Conservation (phyloP, 2,113 vertebrate species). For the Rhinolophus ferrumequinum region DNA sequence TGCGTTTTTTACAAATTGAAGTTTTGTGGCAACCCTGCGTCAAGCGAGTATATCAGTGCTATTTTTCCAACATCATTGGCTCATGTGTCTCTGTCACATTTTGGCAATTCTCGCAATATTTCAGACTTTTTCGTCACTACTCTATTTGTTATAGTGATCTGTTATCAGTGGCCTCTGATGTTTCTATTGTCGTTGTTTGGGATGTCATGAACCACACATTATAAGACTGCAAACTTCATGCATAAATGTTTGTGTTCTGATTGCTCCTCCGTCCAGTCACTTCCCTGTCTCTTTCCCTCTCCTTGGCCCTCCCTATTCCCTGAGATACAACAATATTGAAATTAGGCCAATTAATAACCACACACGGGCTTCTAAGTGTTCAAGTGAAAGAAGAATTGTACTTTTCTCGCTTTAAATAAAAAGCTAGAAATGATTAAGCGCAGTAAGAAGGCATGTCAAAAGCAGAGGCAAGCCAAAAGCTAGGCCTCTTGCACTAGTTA, state of each 20-base stretch:
- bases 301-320: neutral
- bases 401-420: neutral
- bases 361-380: neutral
- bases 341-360: too few relatives aligned
- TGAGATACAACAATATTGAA: neutral
- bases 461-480: neutral
- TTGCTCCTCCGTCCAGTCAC: neutral
- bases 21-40: too few relatives aligned
- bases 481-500: neutral
- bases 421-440: neutral
- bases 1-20: neutral
- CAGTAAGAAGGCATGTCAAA: neutral
- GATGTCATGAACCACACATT: neutral
- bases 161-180: neutral
- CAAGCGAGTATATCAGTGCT: neutral
- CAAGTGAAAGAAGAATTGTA: neutral
- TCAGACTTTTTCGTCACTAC: neutral
- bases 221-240: neutral
- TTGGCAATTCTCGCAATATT: neutral
- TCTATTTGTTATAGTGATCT: neutral
- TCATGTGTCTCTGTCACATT: neutral
- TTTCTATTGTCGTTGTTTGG: neutral
- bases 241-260: neutral
- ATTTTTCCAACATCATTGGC: neutral
- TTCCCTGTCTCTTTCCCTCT: neutral